Evolutionary conservation across 2,888 invertebrate species (phyloP).

Genomic region (Sminthurides aquaticus): DNA sequence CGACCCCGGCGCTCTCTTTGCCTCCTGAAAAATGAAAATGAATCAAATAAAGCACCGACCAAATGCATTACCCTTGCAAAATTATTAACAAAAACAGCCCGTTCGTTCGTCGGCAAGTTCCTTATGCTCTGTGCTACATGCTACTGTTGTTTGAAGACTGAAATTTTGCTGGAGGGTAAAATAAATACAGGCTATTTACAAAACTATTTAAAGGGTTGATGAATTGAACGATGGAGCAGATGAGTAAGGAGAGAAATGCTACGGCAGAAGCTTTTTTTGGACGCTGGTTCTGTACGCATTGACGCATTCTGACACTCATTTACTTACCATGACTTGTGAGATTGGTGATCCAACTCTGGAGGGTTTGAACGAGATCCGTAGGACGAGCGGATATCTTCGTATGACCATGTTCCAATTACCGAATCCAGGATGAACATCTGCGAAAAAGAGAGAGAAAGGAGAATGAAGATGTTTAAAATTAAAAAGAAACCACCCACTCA

Average conservation of each 20-base stretch:
- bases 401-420: constrained; percentile 6
- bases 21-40: not conserved
- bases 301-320: not conserved
- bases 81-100: no score
- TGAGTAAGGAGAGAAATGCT: no score
- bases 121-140: no score
- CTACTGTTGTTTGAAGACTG: no score
- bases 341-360: not conserved
- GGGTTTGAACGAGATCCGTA: constrained; percentile 8
- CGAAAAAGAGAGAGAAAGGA: not conserved
- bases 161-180: not conserved
- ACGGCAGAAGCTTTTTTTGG: no score
- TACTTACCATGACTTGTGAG: not conserved
- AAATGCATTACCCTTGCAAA: no score
- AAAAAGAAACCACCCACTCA: no score
- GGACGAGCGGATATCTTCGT: constrained; percentile 2
- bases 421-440: constrained; percentile 22
- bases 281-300: no score
- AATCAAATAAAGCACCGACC: no score
- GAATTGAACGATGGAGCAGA: no score
- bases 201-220: not conserved
- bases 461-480: not conserved
- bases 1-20: not conserved
- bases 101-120: no score
- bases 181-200: not conserved